phyloP scores from a whole-genome alignment of 2,888 invertebrate genomes.

The Carterocephalus palaemon region DNA sequence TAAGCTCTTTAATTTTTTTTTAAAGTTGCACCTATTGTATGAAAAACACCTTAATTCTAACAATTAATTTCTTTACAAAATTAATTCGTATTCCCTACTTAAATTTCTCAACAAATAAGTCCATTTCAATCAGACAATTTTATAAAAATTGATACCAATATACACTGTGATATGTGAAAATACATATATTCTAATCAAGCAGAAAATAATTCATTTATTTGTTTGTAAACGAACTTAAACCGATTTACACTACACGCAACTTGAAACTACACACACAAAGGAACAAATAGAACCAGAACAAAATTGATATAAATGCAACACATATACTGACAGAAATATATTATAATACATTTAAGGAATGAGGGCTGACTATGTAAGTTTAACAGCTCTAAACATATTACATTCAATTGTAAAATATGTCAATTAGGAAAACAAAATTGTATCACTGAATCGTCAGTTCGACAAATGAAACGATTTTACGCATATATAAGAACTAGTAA shows the following conservation, averaged over 20 bases:
- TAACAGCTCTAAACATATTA: too few species aligned
- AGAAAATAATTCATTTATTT: too few species aligned
- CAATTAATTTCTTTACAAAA: not conserved
- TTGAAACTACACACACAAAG: not conserved
- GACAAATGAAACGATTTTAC: too few species aligned
- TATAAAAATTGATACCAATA: constrained; percentile 1
- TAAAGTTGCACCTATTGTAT: not conserved
- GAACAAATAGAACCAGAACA: constrained; percentile 4
- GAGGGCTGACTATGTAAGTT: too few species aligned
- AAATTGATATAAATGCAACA: constrained; percentile 26
- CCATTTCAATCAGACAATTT: not conserved
- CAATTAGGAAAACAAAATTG: too few species aligned
- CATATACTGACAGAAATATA: constrained; percentile 22
- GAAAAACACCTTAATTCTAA: too few species aligned
- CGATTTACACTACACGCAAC: too few species aligned
- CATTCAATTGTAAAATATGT: too few species aligned
- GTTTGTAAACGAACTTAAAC: too few species aligned
- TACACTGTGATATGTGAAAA: constrained; percentile 7
- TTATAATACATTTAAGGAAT: constrained; percentile 17
- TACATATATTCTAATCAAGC: not conserved
- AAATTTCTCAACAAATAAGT: constrained; percentile 3
- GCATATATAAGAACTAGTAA: too few species aligned
- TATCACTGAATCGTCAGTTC: too few species aligned
- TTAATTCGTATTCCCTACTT: not conserved
- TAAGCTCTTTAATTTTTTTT: too few species aligned